Base-by-base conservation (phyloP, 1,140 invertebrate genomes). In the Drosophila virilis region DNA sequence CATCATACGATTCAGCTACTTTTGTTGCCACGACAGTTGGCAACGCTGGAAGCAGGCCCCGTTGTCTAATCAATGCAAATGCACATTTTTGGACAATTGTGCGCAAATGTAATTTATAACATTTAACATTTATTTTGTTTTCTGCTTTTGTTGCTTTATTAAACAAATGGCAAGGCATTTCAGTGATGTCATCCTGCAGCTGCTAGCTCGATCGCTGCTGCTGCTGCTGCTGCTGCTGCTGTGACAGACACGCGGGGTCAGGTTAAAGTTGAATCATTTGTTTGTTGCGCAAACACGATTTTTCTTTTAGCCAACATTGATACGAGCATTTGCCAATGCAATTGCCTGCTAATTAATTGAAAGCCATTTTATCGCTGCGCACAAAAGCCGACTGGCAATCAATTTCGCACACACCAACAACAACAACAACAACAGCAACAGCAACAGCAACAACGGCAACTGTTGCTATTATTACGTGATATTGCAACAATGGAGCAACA, bases 181-280 rank as follows among this genome's bases (percentile, higher is more conserved):
- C 42, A 77, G 66, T 88, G 83, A 88, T 88, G 83, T 88, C 83
- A 88, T 83, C 58, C 52, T 64, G 46, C 73, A 68, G 75, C 75
- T 59, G 75, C 75, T 59, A 66, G 46, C 69, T 67, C 48, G 48
- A 33, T 13, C n/a, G 77, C 74, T 58, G 62, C 48, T 46, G 42
- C 54, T 42, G 69, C 50, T n/a, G 42, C 46, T 61, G 72, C 62
- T 35, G 55, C 42, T 43, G 45, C 64, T 37, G 22, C 37, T 59
- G 85, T 91, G 90, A 91, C 90, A 91, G 90, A 80, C 90, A 86
- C 89, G 77, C 90, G 90, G 90, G 90, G 90, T 91, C 90, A 91
- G 90, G 90, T 91, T 91, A 91, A 91, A 91, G 90, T 91, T 91
- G 90, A 91, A 91, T 90, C 90, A 91, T 91, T 91, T 91, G 77